Evolutionary conservation across 2,888 invertebrate species (phyloP).

Genomic region (Perizoma flavofasciatum): DNA sequence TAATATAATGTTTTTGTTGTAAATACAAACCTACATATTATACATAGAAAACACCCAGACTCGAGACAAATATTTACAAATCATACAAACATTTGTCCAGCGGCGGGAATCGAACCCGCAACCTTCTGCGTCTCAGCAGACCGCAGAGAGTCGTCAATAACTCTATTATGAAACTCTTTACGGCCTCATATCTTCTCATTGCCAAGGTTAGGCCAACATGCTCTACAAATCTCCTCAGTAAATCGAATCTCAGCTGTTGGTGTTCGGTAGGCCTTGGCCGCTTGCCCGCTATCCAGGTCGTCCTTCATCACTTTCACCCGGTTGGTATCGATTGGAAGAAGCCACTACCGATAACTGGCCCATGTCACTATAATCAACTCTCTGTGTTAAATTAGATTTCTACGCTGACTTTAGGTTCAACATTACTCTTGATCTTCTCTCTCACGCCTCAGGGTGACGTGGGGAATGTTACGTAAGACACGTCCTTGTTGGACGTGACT

Average conservation of each 20-base stretch:
- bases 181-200: constrained; percentile 20
- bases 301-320: constrained; percentile 48
- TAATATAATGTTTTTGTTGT: too few species aligned
- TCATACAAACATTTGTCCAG: too few species aligned
- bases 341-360: constrained; percentile 20
- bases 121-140: too few species aligned
- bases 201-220: constrained; percentile 24
- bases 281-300: constrained; percentile 47
- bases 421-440: not conserved
- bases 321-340: constrained; percentile 43
- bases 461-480: too few species aligned
- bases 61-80: too few species aligned
- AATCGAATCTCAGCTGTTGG: constrained; percentile 23
- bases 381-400: not conserved
- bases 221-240: constrained; percentile 15
- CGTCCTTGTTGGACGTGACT: too few species aligned
- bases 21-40: too few species aligned
- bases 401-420: not conserved
- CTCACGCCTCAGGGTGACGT: too few species aligned
- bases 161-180: constrained; percentile 3
- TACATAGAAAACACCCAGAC: too few species aligned
- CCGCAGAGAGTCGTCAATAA: too few species aligned
- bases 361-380: not conserved
- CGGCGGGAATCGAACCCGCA: too few species aligned
- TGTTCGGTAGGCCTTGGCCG: constrained; percentile 23